Percentiles rank a stretch among this genome's conserved stretches.
Conservation (phyloP, 2,888 invertebrate species). For the Cephus rjabovi region DNA sequence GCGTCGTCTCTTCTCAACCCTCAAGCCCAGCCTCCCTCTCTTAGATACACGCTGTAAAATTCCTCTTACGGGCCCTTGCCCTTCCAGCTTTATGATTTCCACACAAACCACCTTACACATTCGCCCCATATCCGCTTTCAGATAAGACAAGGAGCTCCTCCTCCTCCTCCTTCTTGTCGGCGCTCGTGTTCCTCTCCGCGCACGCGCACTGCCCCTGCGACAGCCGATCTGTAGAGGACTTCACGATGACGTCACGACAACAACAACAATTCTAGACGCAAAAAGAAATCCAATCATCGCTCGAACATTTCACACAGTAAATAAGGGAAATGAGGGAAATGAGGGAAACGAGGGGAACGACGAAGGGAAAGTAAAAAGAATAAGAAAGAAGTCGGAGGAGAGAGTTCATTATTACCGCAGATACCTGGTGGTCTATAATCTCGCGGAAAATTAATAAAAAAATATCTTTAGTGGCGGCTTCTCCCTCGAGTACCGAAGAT, state of each 20-base stretch:
- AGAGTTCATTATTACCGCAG: not conserved
- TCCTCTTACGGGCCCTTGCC: slow-evolving; percentile 13
- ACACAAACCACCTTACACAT: slow-evolving; percentile 5
- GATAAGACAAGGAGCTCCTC: slow-evolving; percentile 18
- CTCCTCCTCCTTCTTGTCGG: not conserved
- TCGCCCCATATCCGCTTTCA: not conserved
- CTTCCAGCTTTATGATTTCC: slow-evolving; percentile 20
- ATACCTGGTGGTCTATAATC: not conserved
- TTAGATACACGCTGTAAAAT: slow-evolving; percentile 17
- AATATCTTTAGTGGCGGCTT: not conserved
- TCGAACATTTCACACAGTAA: no score
- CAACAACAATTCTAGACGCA: no score
- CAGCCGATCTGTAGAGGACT: no score
- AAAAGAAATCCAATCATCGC: no score
- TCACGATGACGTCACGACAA: no score
- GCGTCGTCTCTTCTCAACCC: not conserved
- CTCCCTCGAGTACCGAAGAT: not conserved
- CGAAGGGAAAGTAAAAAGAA: no score
- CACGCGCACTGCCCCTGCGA: no score
- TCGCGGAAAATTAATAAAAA: slow-evolving; percentile 5
- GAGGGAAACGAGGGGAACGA: no score
- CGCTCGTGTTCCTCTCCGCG: no score
- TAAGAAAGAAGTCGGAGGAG: no score
- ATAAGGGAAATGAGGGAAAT: no score
- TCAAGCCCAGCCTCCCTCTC: not conserved